These are phyloP conservation scores for Mus pahari DNA, from an alignment of 2,113 vertebrate species.

Conservation along the genomic window DNA sequence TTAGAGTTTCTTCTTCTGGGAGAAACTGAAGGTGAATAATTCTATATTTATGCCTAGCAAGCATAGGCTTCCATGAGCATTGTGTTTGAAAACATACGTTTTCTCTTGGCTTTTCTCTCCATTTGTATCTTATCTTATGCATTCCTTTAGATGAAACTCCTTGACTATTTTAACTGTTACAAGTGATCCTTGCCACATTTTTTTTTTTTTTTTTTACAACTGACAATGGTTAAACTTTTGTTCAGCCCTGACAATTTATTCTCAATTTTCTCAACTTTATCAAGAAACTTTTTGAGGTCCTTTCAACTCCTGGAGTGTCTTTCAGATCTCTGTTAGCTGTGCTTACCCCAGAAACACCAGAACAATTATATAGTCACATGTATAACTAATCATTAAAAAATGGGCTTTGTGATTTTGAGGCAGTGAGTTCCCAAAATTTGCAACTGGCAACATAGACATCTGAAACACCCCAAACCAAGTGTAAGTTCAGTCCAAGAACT, in stretches of 20 bases:
- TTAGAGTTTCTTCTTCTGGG: background rate
- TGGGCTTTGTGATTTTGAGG: background rate
- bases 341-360: background rate
- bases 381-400: background rate
- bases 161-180: background rate
- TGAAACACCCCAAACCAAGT: background rate
- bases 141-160: background rate
- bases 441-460: background rate
- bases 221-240: background rate
- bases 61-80: background rate
- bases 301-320: background rate
- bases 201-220: no score
- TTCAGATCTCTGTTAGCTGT: background rate
- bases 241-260: background rate
- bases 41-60: background rate
- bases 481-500: background rate
- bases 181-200: background rate
- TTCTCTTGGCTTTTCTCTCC: background rate
- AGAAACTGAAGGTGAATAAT: background rate
- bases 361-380: background rate
- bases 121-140: background rate
- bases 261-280: background rate
- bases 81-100: background rate
- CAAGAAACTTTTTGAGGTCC: background rate
- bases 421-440: background rate